Evolutionary conservation across 2,888 invertebrate species (phyloP).

Genomic region (Eretmocerus hayati): DNA sequence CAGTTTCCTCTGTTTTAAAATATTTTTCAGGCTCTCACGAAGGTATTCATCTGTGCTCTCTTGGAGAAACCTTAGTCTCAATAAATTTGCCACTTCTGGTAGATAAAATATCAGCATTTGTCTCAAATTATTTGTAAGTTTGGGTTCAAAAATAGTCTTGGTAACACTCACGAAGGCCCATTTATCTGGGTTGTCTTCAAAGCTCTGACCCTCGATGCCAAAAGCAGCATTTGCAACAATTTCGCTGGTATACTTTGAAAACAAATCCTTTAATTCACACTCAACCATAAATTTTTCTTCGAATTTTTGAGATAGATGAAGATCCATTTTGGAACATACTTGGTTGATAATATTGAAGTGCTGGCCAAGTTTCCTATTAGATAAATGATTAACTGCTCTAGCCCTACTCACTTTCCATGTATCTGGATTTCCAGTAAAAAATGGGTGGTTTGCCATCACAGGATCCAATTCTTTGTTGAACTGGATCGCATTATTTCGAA

Average conservation of each 20-base stretch:
- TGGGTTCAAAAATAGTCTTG: constrained; percentile 27
- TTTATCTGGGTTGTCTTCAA: constrained; percentile 22
- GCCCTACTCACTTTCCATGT: constrained; percentile 7
- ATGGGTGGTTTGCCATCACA: constrained; percentile 10
- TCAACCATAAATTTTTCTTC: constrained; percentile 1
- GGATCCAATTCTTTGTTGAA: constrained; percentile 2
- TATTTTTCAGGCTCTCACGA: constrained; percentile 22
- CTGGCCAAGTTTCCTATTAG: constrained; percentile 9
- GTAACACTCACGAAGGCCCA: constrained; percentile 16
- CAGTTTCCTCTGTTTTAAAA: constrained; percentile 28
- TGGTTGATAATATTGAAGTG: not conserved
- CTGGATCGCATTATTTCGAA: constrained; percentile 1
- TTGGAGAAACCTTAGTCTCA: constrained; percentile 21
- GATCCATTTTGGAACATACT: constrained; percentile 1
- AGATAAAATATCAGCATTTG: constrained; percentile 18
- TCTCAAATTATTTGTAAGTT: constrained; percentile 10
- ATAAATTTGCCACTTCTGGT: constrained; percentile 19
- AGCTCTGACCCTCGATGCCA: constrained; percentile 31
- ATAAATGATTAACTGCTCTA: not conserved
- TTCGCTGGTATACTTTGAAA: constrained; percentile 30
- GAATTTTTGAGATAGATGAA: constrained; percentile 8
- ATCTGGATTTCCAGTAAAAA: not conserved
- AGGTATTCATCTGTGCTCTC: constrained; percentile 29
- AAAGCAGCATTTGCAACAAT: constrained; percentile 29
- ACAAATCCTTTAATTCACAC: constrained; percentile 28